phyloP scores from a whole-genome alignment of 1,140 invertebrate genomes.

The Macrobrachium rosenbergii region DNA sequence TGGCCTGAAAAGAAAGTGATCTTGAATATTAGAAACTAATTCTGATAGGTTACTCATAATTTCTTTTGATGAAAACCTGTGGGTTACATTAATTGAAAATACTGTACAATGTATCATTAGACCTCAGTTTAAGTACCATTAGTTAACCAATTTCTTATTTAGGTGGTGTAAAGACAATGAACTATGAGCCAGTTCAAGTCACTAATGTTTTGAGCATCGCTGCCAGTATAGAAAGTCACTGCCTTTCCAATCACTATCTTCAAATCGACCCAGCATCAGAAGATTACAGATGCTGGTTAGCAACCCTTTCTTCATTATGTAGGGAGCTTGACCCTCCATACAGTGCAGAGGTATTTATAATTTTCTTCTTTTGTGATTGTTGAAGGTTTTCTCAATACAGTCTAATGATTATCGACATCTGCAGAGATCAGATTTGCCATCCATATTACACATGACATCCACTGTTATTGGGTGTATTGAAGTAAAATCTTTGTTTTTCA shows the following conservation, averaged over 20 bases:
- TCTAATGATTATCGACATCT: neutral
- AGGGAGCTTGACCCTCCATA: slow-evolving; percentile 29
- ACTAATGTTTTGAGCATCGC: slow-evolving; percentile 30
- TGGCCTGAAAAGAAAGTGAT: too few species aligned
- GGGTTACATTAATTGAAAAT: too few species aligned
- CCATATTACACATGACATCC: too few species aligned
- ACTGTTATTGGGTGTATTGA: too few species aligned
- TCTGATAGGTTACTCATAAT: too few species aligned
- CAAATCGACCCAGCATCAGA: slow-evolving; percentile 25
- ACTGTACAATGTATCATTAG: too few species aligned
- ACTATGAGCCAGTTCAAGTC: slow-evolving; percentile 33
- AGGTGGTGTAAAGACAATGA: slow-evolving; percentile 28
- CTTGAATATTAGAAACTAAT: too few species aligned
- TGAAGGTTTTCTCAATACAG: neutral
- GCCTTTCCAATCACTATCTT: slow-evolving; percentile 41
- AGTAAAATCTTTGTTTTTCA: too few species aligned
- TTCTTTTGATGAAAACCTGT: too few species aligned
- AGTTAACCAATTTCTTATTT: neutral
- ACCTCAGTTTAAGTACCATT: neutral
- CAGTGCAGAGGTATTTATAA: slow-evolving; percentile 19
- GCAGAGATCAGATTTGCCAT: neutral
- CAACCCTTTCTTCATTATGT: slow-evolving; percentile 37
- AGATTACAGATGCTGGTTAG: slow-evolving; percentile 41
- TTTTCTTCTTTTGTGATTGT: neutral
- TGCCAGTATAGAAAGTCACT: slow-evolving; percentile 41